A percentile compares a stretch with the other conserved stretches of the same genome.
Evolutionary conservation across 2,797 vertebrate species (phyloP).

Genomic region (Onychomys arenicola): DNA sequence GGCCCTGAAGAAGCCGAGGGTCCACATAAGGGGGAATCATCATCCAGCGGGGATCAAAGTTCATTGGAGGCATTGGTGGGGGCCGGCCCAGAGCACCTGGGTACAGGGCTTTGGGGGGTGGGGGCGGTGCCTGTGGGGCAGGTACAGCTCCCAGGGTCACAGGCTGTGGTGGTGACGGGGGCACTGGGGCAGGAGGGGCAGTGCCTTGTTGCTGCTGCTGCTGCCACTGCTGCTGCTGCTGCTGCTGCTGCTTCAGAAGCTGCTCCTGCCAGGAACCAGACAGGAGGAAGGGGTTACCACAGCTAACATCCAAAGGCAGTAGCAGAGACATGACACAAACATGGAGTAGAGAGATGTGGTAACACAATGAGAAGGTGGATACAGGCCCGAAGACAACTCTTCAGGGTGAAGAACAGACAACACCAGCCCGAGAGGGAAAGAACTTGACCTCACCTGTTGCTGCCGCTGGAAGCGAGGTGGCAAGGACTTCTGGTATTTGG

Average conservation of each 20-base stretch:
- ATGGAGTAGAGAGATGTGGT: background rate
- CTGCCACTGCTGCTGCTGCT: constrained; percentile 49
- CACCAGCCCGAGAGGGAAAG: fast-evolving
- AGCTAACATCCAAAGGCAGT: background rate
- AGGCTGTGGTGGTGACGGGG: constrained; percentile 84
- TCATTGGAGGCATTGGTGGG: constrained; percentile 92
- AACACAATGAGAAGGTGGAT: background rate
- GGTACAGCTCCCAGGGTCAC: constrained; percentile 86
- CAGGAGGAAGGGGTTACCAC: background rate
- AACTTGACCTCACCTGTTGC: constrained; percentile 91
- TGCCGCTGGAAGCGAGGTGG: constrained; percentile 97
- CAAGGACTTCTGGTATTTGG: constrained; percentile 97
- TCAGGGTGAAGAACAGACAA: fast-evolving
- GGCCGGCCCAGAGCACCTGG: constrained; percentile 92
- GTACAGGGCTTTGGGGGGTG: constrained; percentile 89
- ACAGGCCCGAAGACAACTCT: background rate
- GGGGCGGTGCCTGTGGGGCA: constrained; percentile 82
- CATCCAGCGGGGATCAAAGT: constrained; percentile 96
- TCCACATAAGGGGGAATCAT: constrained; percentile 97
- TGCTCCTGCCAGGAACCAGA: constrained; percentile 84
- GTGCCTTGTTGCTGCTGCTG: constrained; percentile 84
- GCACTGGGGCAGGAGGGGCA: constrained; percentile 83
- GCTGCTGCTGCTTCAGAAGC: constrained; percentile 85
- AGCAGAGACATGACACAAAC: background rate
- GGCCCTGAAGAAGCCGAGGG: constrained; percentile 95